Conservation (phyloP, 1,140 invertebrate genomes). For the Sitobion miscanthi region DNA sequence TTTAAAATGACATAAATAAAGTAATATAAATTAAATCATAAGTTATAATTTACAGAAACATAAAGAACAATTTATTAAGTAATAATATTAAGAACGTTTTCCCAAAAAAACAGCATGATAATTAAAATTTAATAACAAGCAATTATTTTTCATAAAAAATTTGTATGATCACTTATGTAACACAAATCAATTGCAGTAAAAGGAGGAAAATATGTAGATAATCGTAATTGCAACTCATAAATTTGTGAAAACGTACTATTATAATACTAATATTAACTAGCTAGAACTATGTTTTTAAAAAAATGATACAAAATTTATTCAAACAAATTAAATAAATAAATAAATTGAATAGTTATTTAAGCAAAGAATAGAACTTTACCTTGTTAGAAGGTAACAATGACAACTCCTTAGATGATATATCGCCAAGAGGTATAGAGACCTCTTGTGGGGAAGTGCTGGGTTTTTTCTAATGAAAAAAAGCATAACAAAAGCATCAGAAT, state of each 20-base stretch:
- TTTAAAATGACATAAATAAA: not conserved
- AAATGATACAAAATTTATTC: not conserved
- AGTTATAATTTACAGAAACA: constrained; percentile 12
- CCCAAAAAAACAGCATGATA: constrained; percentile 17
- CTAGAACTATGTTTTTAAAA: not conserved
- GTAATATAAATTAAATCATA: not conserved
- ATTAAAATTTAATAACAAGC: not conserved
- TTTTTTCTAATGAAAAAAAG: constrained; percentile 57
- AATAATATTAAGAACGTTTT: constrained; percentile 33
- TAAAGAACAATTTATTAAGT: constrained; percentile 8
- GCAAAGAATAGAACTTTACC: constrained; percentile 47
- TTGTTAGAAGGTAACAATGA: constrained; percentile 56
- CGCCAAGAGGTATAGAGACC: constrained; percentile 49
- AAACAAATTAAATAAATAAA: constrained; percentile 20
- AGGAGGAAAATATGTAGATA: not conserved
- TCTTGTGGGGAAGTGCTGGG: constrained; percentile 45
- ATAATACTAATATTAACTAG: constrained; percentile 11
- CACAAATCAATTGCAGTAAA: not conserved
- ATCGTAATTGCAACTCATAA: not conserved
- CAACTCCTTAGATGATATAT: constrained; percentile 55
- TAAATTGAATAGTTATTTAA: constrained; percentile 40
- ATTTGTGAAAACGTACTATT: constrained; percentile 40
- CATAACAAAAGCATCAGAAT: constrained; percentile 56
- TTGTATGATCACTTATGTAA: not conserved
- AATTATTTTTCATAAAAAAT: not conserved